phyloP scores from a whole-genome alignment of 2,113 vertebrate genomes.

The Pycnonotus jocosus region DNA sequence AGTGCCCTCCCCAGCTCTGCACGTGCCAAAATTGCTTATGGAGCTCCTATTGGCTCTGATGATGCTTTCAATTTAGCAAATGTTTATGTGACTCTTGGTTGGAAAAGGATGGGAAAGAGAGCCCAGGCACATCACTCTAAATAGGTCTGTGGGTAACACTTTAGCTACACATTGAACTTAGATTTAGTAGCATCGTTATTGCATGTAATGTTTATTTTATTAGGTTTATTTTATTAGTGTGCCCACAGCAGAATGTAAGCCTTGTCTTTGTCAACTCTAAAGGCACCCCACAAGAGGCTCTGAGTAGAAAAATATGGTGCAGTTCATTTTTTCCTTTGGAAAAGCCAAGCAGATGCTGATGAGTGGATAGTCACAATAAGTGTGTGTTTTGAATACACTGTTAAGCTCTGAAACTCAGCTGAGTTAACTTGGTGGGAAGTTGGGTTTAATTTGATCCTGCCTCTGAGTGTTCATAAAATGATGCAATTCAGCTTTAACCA shows the following conservation, averaged over 20 bases:
- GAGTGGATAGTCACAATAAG: constrained; percentile 1
- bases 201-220: constrained; percentile 65
- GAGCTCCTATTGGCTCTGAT: background rate
- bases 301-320: constrained; percentile 60
- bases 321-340: constrained; percentile 57
- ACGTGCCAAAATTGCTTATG: background rate
- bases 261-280: constrained; percentile 58
- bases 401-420: constrained; percentile 6
- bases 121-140: constrained; percentile 33
- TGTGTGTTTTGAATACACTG: constrained; percentile 23
- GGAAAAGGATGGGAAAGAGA: constrained; percentile 17
- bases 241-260: constrained; percentile 53
- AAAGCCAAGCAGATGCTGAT: constrained; percentile 59
- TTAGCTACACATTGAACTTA: constrained; percentile 54
- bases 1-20: background rate
- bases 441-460: constrained; percentile 30
- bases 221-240: constrained; percentile 64
- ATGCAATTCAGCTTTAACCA: constrained; percentile 54
- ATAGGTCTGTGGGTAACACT: constrained; percentile 62
- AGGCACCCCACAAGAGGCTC: constrained; percentile 55
- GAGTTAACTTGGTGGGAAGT: constrained; percentile 44
- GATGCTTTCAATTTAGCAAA: constrained; percentile 17
- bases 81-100: constrained; percentile 14
- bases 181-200: constrained; percentile 59
- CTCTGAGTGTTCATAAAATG: constrained; percentile 29